Conservation (phyloP, 2,888 invertebrate species). For the Lepas anatifera region DNA sequence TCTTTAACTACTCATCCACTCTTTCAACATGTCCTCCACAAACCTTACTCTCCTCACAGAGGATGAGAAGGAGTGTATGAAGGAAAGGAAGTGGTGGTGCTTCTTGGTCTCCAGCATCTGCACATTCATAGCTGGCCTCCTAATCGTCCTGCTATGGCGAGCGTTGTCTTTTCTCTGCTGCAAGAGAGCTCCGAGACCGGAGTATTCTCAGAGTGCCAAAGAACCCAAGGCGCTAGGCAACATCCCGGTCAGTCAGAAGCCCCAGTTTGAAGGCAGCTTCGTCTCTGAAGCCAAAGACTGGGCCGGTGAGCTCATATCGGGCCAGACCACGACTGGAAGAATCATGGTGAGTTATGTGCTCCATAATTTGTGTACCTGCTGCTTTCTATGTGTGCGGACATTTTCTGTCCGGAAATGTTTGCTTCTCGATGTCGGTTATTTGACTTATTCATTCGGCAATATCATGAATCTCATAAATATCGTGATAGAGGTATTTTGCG, state of each 20-base stretch:
- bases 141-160: constrained; percentile 89
- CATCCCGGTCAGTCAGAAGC: constrained; percentile 37
- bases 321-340: constrained; percentile 98
- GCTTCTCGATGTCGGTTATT: too few species aligned
- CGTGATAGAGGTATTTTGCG: too few species aligned
- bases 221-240: constrained; percentile 39
- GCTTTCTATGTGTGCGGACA: too few species aligned
- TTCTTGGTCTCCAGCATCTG: constrained; percentile 93
- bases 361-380: too few species aligned
- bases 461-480: too few species aligned
- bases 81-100: constrained; percentile 94
- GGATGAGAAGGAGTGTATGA: constrained; percentile 56
- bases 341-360: constrained; percentile 94
- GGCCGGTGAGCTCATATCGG: constrained; percentile 99
- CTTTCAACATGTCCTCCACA: too few species aligned
- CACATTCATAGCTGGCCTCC: constrained; percentile 86
- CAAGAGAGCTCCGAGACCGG: constrained; percentile 49
- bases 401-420: too few species aligned
- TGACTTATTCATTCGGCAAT: too few species aligned
- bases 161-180: constrained; percentile 87
- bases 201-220: constrained; percentile 60
- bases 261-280: constrained; percentile 97
- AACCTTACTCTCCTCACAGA: too few species aligned
- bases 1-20: too few species aligned
- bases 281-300: constrained; percentile 99